A percentile compares a stretch with the other conserved stretches of the same genome.
Conservation (phyloP, 2,113 vertebrate species). For the Mugil cephalus region DNA sequence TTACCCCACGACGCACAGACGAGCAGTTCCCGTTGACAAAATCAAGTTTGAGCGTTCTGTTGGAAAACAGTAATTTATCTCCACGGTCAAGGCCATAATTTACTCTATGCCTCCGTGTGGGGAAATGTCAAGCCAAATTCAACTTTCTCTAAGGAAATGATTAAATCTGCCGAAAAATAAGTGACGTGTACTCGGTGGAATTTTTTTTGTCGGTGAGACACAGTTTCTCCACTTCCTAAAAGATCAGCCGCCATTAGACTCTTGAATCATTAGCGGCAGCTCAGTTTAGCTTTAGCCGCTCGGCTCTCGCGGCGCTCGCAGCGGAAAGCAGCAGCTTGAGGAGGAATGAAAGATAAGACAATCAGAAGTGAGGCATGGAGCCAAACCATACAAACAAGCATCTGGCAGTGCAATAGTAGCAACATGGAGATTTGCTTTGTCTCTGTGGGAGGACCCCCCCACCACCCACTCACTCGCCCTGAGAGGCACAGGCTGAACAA, state of each 20-base stretch:
- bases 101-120: neutral
- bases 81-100: neutral
- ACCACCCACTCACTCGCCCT: no score
- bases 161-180: no score
- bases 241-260: constrained; percentile 18
- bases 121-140: neutral
- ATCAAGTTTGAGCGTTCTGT: constrained; percentile 1
- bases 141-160: no score
- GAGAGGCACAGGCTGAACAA: constrained; percentile 30
- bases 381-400: constrained; percentile 70
- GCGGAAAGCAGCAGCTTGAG: constrained; percentile 53
- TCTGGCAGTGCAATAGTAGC: constrained; percentile 53
- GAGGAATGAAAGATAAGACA: constrained; percentile 53
- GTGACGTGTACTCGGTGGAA: no score
- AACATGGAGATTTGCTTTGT: constrained; percentile 39
- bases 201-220: neutral
- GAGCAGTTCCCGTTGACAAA: neutral
- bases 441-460: neutral
- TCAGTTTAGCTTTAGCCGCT: constrained; percentile 35
- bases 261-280: constrained; percentile 17
- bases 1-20: neutral
- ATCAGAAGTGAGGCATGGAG: constrained; percentile 53
- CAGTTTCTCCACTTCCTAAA: constrained; percentile 10
- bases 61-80: neutral
- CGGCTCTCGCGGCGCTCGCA: constrained; percentile 24